These are phyloP conservation scores for Monoplex corrugatus DNA, from an alignment of 2,888 invertebrate species.

Conservation along the genomic window DNA sequence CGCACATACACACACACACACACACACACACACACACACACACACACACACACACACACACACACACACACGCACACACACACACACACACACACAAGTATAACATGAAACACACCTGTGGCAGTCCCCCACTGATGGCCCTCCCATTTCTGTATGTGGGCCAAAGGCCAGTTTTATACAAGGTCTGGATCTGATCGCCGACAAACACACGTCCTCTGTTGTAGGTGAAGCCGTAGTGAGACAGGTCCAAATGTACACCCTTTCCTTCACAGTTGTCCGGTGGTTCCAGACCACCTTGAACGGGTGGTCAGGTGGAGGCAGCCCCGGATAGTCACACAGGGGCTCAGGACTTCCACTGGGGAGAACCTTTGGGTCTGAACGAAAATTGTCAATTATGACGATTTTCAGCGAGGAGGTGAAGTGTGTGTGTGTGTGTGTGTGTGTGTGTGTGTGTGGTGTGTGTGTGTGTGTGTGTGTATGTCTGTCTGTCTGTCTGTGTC, in stretches of 20 bases:
- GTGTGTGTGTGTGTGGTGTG: no score
- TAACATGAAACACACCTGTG: no score
- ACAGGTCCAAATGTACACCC: conserved; percentile 61
- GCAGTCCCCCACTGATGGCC: conserved; percentile 55
- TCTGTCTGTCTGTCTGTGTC: no score
- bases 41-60: background rate
- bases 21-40: no score
- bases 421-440: no score
- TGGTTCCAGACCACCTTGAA: conserved; percentile 67
- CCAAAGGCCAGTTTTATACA: conserved; percentile 60
- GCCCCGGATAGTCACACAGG: no score
- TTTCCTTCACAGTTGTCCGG: conserved; percentile 58
- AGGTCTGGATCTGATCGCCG: conserved; percentile 67
- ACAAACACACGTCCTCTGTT: conserved; percentile 62
- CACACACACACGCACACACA: conserved; percentile 29
- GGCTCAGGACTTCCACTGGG: no score
- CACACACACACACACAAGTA: background rate
- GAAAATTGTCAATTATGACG: no score
- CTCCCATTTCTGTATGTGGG: conserved; percentile 24
- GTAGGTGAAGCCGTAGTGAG: conserved; percentile 62
- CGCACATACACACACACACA: no score
- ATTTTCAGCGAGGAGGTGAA: no score
- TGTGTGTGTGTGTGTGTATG: no score
- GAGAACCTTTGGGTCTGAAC: no score
- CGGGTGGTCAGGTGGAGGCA: conserved; percentile 42